A percentile compares a stretch with the other conserved stretches of the same genome.
These are phyloP conservation scores for Rhopalosiphum maidis DNA, from an alignment of 1,140 invertebrate species.

Conservation along the genomic window DNA sequence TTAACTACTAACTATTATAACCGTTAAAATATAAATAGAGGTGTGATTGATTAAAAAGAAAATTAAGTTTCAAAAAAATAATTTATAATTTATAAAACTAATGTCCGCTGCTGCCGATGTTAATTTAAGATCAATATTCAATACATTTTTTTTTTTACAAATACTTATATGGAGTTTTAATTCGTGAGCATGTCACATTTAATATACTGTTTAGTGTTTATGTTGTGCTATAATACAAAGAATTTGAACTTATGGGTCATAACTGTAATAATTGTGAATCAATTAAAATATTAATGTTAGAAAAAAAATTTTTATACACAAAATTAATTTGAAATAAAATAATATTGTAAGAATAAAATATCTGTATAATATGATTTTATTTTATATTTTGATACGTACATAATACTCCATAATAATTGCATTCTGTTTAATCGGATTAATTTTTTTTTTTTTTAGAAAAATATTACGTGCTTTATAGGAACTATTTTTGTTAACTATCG, in stretches of 20 bases:
- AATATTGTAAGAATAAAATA: not conserved
- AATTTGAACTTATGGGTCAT: no score
- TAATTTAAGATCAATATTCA: no score
- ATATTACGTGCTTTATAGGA: not conserved
- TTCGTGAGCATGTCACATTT: no score
- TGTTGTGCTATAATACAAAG: not conserved
- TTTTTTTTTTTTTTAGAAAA: not conserved
- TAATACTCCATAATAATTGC: not conserved
- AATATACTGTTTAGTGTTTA: no score
- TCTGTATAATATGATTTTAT: not conserved
- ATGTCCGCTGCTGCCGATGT: no score
- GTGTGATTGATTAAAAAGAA: not conserved
- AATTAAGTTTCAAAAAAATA: not conserved
- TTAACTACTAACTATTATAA: not conserved
- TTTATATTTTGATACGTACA: not conserved
- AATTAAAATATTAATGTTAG: not conserved
- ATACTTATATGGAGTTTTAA: not conserved
- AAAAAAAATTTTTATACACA: not conserved
- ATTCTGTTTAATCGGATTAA: not conserved
- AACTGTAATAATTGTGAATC: not conserved
- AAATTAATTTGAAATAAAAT: not conserved
- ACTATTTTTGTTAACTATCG: not conserved
- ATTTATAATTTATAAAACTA: no score
- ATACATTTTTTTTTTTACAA: not conserved
- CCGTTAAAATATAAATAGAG: not conserved